Percentiles rank a stretch among this genome's conserved stretches.
Conservation (phyloP, 2,797 vertebrate species). For the Salarias fasciatus region DNA sequence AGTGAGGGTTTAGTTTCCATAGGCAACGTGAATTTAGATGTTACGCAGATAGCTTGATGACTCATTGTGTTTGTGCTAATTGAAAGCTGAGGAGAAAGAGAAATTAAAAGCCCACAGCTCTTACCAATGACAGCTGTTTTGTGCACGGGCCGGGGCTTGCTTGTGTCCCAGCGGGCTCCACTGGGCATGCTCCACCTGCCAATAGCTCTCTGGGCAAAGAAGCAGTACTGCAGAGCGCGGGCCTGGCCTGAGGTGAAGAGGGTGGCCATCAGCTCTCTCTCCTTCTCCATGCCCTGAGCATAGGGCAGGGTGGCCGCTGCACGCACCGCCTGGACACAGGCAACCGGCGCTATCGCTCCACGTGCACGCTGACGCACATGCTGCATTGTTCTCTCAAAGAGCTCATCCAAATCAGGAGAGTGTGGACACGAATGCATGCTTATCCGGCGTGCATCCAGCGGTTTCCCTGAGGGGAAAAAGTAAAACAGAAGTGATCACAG, state of each 20-base stretch:
- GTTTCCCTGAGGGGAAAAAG: conserved; percentile 72
- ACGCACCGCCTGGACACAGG: conserved; percentile 86
- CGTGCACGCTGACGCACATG: conserved; percentile 76
- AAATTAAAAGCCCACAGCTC: conserved; percentile 50
- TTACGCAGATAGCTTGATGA: conserved; percentile 30
- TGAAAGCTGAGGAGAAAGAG: conserved; percentile 19
- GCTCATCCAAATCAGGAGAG: conserved; percentile 71
- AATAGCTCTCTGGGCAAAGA: conserved; percentile 87
- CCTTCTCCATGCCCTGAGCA: conserved; percentile 79
- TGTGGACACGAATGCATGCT: conserved; percentile 68
- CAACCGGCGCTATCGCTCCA: conserved; percentile 86
- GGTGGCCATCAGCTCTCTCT: conserved; percentile 81
- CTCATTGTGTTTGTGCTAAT: conserved; percentile 23
- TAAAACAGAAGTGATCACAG: conserved; percentile 12
- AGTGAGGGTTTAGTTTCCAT: conserved; percentile 44
- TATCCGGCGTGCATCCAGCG: conserved; percentile 81
- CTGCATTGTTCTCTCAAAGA: conserved; percentile 77
- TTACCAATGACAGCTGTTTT: conserved; percentile 91
- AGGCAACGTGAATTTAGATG: conserved; percentile 41
- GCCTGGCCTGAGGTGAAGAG: conserved; percentile 87
- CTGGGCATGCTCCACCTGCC: conserved; percentile 83
- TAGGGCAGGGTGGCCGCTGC: conserved; percentile 84
- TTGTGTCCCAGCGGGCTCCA: conserved; percentile 87
- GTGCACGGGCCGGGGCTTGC: conserved; percentile 75
- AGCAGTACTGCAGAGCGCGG: conserved; percentile 87